Conservation (phyloP, 2,797 vertebrate genomes). For the Etheostoma nigrum region DNA sequence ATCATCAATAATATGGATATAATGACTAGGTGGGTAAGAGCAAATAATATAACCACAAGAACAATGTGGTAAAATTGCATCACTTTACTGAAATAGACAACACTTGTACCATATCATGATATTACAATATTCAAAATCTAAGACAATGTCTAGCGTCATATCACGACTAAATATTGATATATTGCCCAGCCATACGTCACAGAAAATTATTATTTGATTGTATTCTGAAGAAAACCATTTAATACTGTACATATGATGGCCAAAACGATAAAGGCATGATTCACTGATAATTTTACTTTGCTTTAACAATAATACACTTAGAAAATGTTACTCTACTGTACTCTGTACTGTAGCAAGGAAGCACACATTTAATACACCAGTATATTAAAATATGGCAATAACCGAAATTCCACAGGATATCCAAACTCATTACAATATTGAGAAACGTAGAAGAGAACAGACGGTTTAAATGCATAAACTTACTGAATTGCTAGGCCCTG, state of each 20-base stretch:
- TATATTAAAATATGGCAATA: neutral
- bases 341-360: slow-evolving; percentile 2
- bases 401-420: neutral
- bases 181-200: too few relatives aligned
- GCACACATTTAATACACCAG: neutral
- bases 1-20: too few relatives aligned
- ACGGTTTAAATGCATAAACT: neutral
- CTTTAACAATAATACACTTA: neutral
- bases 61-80: too few relatives aligned
- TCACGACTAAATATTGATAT: too few relatives aligned
- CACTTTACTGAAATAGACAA: too few relatives aligned
- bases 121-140: too few relatives aligned
- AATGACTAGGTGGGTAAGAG: too few relatives aligned
- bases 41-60: too few relatives aligned
- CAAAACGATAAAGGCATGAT: neutral
- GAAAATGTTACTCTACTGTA: neutral
- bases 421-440: neutral
- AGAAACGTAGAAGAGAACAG: neutral
- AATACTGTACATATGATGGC: too few relatives aligned
- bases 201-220: too few relatives aligned
- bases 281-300: neutral
- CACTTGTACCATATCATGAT: too few relatives aligned
- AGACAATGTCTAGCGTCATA: too few relatives aligned
- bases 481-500: neutral
- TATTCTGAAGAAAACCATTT: neutral